A percentile compares a stretch with the other conserved stretches of the same genome.
phyloP scores from a whole-genome alignment of 2,113 vertebrate genomes.

The Motacilla alba region DNA sequence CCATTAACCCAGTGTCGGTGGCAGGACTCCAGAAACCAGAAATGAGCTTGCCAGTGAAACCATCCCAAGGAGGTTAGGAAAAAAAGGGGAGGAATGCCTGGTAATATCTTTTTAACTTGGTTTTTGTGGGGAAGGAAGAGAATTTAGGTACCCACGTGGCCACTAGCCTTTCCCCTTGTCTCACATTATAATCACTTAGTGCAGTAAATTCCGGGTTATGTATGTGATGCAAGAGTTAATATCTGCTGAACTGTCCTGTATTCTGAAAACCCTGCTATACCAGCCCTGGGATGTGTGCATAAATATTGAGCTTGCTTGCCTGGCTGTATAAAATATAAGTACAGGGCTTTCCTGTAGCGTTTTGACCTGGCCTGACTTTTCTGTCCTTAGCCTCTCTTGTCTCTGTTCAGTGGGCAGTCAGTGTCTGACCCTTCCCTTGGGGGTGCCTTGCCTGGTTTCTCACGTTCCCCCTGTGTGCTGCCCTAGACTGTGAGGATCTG shows the following conservation, averaged over 20 bases:
- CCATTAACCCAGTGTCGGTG: conserved; percentile 77
- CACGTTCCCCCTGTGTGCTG: background rate
- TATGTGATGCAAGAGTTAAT: background rate
- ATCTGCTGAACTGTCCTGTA: background rate
- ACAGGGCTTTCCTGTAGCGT: background rate
- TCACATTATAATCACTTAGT: background rate
- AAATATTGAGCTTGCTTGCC: background rate
- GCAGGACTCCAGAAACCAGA: conserved; percentile 84
- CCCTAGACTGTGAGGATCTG: conserved; percentile 68
- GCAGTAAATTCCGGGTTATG: background rate
- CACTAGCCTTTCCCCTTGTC: background rate
- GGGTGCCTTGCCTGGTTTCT: background rate
- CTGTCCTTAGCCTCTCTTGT: background rate
- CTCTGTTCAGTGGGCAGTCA: background rate
- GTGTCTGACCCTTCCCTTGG: accelerated
- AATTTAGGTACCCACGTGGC: background rate
- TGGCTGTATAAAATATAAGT: background rate
- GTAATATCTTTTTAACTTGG: background rate
- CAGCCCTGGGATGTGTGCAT: background rate
- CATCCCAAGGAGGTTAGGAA: conserved; percentile 86
- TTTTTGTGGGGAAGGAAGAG: background rate
- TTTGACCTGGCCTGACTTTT: background rate
- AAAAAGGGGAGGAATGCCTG: background rate
- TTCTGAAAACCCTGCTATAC: background rate
- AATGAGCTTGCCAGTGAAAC: conserved; percentile 90